Conservation (phyloP, 2,888 invertebrate genomes). For the Eupithecia tripunctaria region DNA sequence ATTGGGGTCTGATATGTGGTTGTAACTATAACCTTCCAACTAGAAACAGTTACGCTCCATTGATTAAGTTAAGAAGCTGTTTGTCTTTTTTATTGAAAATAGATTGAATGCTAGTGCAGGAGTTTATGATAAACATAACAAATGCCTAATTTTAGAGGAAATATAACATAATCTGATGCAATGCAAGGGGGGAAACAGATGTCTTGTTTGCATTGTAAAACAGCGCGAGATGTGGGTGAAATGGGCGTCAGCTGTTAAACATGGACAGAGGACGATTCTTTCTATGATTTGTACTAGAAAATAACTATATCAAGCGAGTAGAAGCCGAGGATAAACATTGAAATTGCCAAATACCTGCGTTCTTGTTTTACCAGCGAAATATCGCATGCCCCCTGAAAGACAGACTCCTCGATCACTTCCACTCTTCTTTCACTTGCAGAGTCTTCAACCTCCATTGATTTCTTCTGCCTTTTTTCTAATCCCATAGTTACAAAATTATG, state of each 20-base stretch:
- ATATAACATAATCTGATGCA: not conserved
- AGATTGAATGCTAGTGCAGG: not conserved
- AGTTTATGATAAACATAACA: not conserved
- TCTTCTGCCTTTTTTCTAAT: conserved; percentile 45
- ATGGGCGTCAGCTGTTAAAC: not conserved
- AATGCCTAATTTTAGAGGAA: not conserved
- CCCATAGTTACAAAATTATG: conserved; percentile 40
- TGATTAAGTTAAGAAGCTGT: not conserved
- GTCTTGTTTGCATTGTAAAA: conserved; percentile 21
- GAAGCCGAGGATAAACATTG: conserved; percentile 6
- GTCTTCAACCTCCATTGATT: conserved; percentile 31
- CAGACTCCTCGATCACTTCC: conserved; percentile 49
- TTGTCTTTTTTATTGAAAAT: not conserved
- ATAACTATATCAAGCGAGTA: not conserved
- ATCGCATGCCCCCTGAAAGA: conserved; percentile 39
- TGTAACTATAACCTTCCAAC: not conserved
- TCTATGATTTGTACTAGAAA: not conserved
- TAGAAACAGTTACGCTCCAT: not conserved
- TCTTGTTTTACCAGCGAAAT: conserved; percentile 43
- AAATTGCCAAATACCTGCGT: conserved; percentile 37
- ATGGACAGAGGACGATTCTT: not conserved
- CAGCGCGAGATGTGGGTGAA: not conserved
- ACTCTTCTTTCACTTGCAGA: conserved; percentile 47
- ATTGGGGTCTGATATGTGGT: not conserved
- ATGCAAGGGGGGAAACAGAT: not conserved